Base-by-base conservation (phyloP, 2,113 vertebrate species). In the Gasterosteus nipponicus region DNA sequence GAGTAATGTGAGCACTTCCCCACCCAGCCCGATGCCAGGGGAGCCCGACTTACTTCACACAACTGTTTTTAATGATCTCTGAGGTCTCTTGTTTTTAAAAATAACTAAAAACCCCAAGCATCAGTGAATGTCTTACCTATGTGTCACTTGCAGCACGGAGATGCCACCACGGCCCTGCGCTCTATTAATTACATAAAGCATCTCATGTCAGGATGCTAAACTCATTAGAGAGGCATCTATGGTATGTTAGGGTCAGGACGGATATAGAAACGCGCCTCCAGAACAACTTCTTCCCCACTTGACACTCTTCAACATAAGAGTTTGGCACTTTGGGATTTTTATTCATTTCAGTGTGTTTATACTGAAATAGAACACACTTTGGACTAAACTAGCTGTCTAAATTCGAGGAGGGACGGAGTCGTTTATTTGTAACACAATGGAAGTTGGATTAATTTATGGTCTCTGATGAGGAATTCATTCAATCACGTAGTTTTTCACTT, bases 141-240 rank as follows among this genome's bases (percentile, higher is more conserved):
- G 82, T 91, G 92, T 90, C 60, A 88, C 86, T 91, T 86, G 87
- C 89, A 88, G 87, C 90, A 91, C 0, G 46, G 78, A 87, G 87
- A 87, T 87, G 91, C 75, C 86, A 90, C 79, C 60, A 6, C 22
- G 38, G 57, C 80, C 67, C 67, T 53, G 5, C 0, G 44, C 84
- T 90, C 85, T 90, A 91, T 92, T 92, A 91, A 93, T 92, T 91
- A 90, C 89, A 89, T 89, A 91, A 88, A 91, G 90, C 91, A 90
- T 92, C 89, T 92, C 84, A 89, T 90, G 91, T 90, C 89, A 81
- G 87, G 89, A 91, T 92, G 92, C 90, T 92, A 91, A 90, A 92
- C 92, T 93, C 91, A 92, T 92, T 92, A 93, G 90, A 58, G 78
- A 76, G 86, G 86, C 85, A 93, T 92, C 85, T 80, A 59, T 59